Evolutionary conservation across 2,888 invertebrate genomes (phyloP), one percentile per base, ranked within the genome.

Genomic region (Electrophaes corylata): DNA sequence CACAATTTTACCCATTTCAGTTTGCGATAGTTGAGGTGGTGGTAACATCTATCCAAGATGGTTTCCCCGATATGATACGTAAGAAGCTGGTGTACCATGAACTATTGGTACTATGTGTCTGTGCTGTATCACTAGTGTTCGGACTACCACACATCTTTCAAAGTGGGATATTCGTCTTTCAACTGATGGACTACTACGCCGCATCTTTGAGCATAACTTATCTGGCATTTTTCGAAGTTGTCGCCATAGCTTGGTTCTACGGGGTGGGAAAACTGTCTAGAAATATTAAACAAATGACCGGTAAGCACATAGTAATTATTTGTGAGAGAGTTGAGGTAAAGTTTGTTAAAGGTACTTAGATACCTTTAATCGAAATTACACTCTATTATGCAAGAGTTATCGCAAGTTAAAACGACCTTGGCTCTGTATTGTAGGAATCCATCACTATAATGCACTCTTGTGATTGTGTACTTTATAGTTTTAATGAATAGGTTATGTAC

Each of bases 11-110:
- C n/a, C 29, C 18, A 43, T 41, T 51, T 14, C 90, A 97, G 96
- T 98, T 98, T 88, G 98, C 98, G 29, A 96, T 97, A 64, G 97
- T 98, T 44, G 98, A 98, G 91, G 98, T 98, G 4, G 97, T 98
- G 2, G 96, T 98, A 1, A 98, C 98, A 2, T 97, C 98, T 4
- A 95, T 98, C 71, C 97, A 98, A 89, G 98, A 98, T 79, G 97
- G 97, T 20, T 98, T 98, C 82, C 96, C 97, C 0, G 94, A 95
- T 64, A 96, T 96, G 95, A 96, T 98, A 58, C 95, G 96, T 74
- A 95, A 93, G 69, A 94, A 94, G 75, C 92, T 98, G 51, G 95
- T 96, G 68, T 96, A 96, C 76, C 97, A 98, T 77, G 98, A 98
- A 85, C 91, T 98, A 57, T 86, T 98, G 57, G 98, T 98, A 29